A percentile compares a stretch with the other conserved stretches of the same genome.
Evolutionary conservation across 2,888 invertebrate genomes (phyloP).

Genomic region (Tenthredo livida): DNA sequence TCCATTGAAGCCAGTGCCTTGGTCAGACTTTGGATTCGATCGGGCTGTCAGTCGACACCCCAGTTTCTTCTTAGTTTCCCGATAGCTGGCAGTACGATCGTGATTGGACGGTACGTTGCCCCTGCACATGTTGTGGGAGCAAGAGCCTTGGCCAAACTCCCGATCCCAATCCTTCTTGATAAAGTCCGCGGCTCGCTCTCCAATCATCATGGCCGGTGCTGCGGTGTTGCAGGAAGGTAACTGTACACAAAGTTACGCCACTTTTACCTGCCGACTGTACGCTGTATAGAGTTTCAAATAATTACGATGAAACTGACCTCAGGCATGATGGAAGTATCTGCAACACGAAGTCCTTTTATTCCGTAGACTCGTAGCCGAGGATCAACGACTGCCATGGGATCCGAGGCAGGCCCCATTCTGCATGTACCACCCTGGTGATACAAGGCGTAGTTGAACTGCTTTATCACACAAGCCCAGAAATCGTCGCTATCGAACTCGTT

Average conservation of each 20-base stretch:
- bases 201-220: constrained; percentile 79
- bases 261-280: not conserved
- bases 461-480: constrained; percentile 87
- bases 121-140: not conserved
- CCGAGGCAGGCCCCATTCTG: no score
- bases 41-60: not conserved
- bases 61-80: not conserved
- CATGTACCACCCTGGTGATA: constrained; percentile 50
- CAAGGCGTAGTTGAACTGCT: constrained; percentile 86
- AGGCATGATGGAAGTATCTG: no score
- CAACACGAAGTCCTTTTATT: no score
- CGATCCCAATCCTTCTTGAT: constrained; percentile 70
- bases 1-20: not conserved
- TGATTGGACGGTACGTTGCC: not conserved
- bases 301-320: not conserved
- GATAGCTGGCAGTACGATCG: not conserved
- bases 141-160: not conserved
- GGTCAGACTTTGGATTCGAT: not conserved
- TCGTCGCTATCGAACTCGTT: constrained; percentile 78
- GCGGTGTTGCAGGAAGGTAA: no score
- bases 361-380: no score
- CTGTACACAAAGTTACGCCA: not conserved
- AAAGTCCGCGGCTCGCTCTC: constrained; percentile 80
- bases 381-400: no score
- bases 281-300: not conserved